phyloP scores from a whole-genome alignment of 1,140 invertebrate genomes.

The Cyphomyrmex costatus region DNA sequence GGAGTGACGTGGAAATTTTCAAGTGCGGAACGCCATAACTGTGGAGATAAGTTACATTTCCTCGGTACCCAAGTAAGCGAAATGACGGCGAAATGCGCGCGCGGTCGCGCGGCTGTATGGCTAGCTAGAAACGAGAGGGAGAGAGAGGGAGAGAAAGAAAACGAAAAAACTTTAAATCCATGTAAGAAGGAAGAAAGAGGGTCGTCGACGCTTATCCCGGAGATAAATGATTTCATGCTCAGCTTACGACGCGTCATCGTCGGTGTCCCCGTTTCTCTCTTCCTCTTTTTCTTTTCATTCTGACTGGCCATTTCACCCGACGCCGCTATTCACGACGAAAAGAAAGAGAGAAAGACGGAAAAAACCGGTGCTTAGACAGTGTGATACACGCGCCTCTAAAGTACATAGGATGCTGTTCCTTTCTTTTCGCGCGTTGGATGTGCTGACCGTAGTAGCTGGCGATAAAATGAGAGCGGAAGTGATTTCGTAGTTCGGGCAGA shows the following conservation, averaged over 20 bases:
- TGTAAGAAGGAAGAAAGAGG: conserved; percentile 79
- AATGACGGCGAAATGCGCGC: conserved; percentile 63
- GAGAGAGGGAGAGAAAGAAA: conserved; percentile 20
- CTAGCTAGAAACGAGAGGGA: conserved; percentile 38
- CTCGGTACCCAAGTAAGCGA: background rate
- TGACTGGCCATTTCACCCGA: conserved; percentile 44
- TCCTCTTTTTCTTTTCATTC: conserved; percentile 58
- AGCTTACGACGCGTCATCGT: conserved; percentile 84
- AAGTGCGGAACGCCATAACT: conserved; percentile 27
- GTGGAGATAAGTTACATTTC: conserved; percentile 66
- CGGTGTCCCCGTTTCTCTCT: conserved; percentile 77
- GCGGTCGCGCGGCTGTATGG: conserved; percentile 17
- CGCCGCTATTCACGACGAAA: conserved; percentile 30
- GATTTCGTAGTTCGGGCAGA: conserved; percentile 13
- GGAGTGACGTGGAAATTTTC: conserved; percentile 45
- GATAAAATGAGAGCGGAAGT: conserved; percentile 27
- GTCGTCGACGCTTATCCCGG: conserved; percentile 82
- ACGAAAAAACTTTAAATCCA: conserved; percentile 79
- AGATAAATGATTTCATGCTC: conserved; percentile 86
- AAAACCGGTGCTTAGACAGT: conserved; percentile 18
- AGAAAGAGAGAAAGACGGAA: background rate
- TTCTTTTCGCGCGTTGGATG: background rate
- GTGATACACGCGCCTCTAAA: conserved; percentile 34
- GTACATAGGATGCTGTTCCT: conserved; percentile 5
- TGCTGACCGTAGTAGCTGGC: background rate